A percentile compares a stretch with the other conserved stretches of the same genome.
phyloP scores from a whole-genome alignment of 2,113 vertebrate species.

The Athene noctua region DNA sequence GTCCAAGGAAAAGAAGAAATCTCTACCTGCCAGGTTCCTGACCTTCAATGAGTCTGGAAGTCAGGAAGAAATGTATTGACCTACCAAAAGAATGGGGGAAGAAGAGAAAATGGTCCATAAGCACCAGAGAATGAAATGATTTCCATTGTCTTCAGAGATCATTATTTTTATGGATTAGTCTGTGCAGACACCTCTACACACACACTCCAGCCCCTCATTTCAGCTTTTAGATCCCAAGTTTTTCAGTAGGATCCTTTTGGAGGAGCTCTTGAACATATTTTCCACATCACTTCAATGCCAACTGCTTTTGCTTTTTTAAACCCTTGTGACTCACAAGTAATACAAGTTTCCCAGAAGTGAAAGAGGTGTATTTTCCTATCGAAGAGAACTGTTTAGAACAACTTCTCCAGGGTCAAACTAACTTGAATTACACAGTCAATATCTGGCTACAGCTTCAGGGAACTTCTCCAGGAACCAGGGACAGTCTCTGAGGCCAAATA shows the following conservation, averaged over 20 bases:
- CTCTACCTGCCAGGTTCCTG: background rate
- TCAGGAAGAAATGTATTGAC: background rate
- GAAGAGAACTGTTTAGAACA: conserved; percentile 23
- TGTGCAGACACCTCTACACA: background rate
- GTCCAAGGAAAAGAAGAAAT: background rate
- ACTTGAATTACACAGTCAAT: conserved; percentile 57
- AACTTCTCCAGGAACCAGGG: background rate
- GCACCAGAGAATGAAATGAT: background rate
- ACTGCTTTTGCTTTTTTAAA: conserved; percentile 9
- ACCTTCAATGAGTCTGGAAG: background rate
- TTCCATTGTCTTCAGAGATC: background rate
- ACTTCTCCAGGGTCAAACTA: conserved; percentile 52
- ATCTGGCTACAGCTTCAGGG: background rate
- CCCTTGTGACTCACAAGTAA: conserved; percentile 23
- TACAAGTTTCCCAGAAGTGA: conserved; percentile 4
- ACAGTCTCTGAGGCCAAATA: conserved; percentile 41
- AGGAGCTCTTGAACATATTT: background rate
- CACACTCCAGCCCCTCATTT: rapidly evolving
- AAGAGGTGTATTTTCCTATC: conserved; percentile 41
- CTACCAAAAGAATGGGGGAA: background rate
- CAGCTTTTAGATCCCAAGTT: background rate
- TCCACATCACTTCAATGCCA: background rate
- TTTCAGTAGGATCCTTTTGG: background rate
- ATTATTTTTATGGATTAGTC: background rate
- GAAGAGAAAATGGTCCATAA: background rate